Conservation (phyloP, 2,888 invertebrate species). For the Ichneumoninae sp. region DNA sequence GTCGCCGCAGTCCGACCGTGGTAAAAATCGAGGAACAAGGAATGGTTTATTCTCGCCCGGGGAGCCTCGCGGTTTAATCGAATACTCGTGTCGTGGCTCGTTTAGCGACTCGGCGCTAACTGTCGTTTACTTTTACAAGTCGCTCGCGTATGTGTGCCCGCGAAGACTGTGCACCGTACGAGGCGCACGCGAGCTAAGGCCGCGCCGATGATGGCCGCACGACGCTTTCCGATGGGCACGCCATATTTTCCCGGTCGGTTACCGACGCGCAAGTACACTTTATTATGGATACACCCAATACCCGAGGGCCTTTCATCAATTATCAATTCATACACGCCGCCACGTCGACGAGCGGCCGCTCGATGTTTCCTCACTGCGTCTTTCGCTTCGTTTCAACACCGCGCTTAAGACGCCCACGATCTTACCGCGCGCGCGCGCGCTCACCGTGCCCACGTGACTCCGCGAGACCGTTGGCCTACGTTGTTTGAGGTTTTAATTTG, state of each 20-base stretch:
- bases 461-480: constrained; percentile 10
- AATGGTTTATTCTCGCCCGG: constrained; percentile 70
- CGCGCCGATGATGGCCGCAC: constrained; percentile 6
- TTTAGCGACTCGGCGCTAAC: constrained; percentile 78
- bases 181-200: constrained; percentile 31
- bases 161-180: constrained; percentile 20
- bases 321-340: constrained; percentile 57
- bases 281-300: constrained; percentile 56
- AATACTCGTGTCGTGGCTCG: constrained; percentile 78
- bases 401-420: constrained; percentile 65
- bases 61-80: constrained; percentile 76
- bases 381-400: constrained; percentile 65
- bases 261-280: constrained; percentile 9
- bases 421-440: constrained; percentile 23
- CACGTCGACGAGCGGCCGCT: constrained; percentile 45
- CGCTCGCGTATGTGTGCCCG: constrained; percentile 45
- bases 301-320: constrained; percentile 59
- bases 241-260: constrained; percentile 10
- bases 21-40: constrained; percentile 68
- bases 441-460: constrained; percentile 39
- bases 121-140: constrained; percentile 71
- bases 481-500: constrained; percentile 51
- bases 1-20: constrained; percentile 55
- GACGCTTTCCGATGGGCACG: constrained; percentile 38
- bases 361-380: constrained; percentile 27